Percentiles rank a stretch among this genome's conserved stretches.
Evolutionary conservation across 2,113 vertebrate species (phyloP).

Genomic region (Megaceryle torquata): DNA sequence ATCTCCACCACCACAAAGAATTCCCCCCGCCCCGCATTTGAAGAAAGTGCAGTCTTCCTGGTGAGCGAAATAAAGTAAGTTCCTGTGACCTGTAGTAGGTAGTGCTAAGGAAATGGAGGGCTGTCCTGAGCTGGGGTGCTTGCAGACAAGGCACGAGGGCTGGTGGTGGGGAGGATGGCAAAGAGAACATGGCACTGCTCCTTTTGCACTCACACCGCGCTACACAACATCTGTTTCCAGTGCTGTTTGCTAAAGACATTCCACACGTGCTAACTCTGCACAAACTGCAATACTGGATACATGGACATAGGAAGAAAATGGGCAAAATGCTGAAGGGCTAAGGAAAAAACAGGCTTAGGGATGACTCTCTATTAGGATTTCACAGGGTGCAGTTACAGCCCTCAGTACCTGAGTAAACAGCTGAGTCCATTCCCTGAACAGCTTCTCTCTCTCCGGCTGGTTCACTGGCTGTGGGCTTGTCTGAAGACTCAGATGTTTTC

Average conservation of each 20-base stretch:
- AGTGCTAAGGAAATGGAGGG: neutral
- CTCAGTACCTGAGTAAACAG: constrained; percentile 59
- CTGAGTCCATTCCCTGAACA: neutral
- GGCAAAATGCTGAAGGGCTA: neutral
- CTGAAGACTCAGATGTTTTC: neutral
- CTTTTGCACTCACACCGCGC: accelerated
- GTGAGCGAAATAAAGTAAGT: neutral
- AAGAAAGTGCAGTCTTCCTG: neutral
- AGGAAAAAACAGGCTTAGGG: neutral
- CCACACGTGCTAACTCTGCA: neutral
- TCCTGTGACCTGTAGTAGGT: neutral
- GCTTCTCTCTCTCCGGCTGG: neutral
- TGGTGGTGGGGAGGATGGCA: neutral
- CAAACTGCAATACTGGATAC: neutral
- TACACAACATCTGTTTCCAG: neutral
- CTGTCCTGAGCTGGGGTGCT: neutral
- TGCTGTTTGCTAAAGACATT: neutral
- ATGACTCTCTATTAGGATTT: neutral
- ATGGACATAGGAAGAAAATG: neutral
- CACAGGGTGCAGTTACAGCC: neutral
- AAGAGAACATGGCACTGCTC: neutral
- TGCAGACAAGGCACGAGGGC: neutral
- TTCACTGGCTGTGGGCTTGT: neutral
- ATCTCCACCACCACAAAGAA: neutral
- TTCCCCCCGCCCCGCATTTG: neutral